Evolutionary conservation across 2,888 invertebrate species (phyloP).

Genomic region (Cordilura impudica): DNA sequence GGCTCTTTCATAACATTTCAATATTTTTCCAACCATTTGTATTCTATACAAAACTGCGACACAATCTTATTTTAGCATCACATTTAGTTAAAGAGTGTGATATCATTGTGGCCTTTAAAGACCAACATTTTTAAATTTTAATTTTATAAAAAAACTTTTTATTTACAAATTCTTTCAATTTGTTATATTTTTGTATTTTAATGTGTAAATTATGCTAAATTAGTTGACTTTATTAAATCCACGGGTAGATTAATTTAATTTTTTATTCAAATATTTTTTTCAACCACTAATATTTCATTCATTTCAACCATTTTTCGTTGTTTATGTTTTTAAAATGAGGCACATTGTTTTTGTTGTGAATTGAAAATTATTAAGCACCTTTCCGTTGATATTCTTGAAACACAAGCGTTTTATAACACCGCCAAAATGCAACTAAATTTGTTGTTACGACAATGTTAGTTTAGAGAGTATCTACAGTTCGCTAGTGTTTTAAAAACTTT

Average conservation of each 20-base stretch:
- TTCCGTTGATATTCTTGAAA: slow-evolving; percentile 5
- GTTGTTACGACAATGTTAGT: slow-evolving; percentile 20
- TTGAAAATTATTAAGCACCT: neutral
- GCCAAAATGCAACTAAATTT: slow-evolving; percentile 54
- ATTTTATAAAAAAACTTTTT: neutral
- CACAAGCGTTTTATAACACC: slow-evolving; percentile 51
- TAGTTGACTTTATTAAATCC: neutral
- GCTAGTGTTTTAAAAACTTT: neutral
- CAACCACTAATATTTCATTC: slow-evolving; percentile 3
- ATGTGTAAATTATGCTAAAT: slow-evolving; percentile 26
- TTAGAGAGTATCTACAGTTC: neutral
- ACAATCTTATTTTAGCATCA: slow-evolving; percentile 25
- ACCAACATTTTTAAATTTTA: neutral
- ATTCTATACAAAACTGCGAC: neutral
- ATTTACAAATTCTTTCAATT: neutral
- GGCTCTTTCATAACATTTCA: neutral
- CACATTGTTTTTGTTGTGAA: slow-evolving; percentile 49
- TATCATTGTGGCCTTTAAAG: slow-evolving; percentile 17
- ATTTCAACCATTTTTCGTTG: slow-evolving; percentile 40
- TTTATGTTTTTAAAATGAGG: slow-evolving; percentile 29
- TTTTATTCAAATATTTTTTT: slow-evolving; percentile 18
- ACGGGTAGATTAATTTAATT: slow-evolving; percentile 14
- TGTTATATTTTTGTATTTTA: slow-evolving; percentile 10
- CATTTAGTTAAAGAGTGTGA: slow-evolving; percentile 34
- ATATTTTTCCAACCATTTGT: too few species aligned